Evolutionary conservation across 2,113 vertebrate species (phyloP).

Genomic region (Gavia stellata): DNA sequence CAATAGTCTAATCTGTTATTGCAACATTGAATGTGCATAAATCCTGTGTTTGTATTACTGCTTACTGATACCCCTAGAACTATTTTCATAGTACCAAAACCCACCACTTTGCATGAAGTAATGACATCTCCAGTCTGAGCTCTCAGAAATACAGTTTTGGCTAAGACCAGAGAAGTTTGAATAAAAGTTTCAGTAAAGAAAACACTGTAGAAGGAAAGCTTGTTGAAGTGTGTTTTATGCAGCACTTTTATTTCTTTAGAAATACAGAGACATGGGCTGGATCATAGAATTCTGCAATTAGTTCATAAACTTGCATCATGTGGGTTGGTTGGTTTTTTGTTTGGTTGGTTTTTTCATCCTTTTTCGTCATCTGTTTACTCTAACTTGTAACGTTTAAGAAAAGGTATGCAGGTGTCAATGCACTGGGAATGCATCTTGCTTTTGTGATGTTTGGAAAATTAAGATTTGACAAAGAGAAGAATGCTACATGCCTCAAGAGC

Average conservation of each 20-base stretch:
- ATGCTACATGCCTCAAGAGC: background rate
- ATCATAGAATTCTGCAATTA: background rate
- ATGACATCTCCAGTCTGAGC: background rate
- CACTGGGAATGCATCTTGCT: background rate
- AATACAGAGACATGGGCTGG: background rate
- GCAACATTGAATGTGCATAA: background rate
- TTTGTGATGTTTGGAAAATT: background rate
- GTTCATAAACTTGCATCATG: background rate
- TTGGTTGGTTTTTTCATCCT: background rate
- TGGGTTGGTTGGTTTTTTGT: background rate
- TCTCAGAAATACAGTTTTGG: background rate
- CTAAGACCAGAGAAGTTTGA: background rate
- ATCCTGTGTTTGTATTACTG: background rate
- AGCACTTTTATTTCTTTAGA: background rate
- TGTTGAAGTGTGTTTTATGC: background rate
- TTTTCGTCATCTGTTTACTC: background rate
- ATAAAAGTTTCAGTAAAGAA: background rate
- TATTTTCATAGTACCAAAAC: background rate
- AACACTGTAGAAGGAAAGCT: background rate
- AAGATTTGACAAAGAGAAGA: background rate
- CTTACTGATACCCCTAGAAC: background rate
- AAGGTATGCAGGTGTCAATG: background rate
- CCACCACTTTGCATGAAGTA: background rate
- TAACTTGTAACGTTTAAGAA: background rate
- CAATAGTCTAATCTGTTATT: background rate